Evolutionary conservation across 2,888 invertebrate species (phyloP), one percentile per base, ranked within the genome.

Genomic region (Cylloceria caligata): DNA sequence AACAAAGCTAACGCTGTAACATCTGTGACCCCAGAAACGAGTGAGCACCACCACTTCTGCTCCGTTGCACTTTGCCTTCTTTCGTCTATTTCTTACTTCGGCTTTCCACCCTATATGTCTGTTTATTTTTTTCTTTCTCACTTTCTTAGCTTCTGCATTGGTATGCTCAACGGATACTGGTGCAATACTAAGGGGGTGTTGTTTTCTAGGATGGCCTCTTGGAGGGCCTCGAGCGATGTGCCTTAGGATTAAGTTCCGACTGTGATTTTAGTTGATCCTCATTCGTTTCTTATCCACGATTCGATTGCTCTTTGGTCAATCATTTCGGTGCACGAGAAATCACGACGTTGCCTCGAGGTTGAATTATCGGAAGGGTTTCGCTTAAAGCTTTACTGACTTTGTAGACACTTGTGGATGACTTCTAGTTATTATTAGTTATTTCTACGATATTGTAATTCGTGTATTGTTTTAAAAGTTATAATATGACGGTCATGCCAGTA

Each of bases 1-100:
- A 81, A 83, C 78, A 84, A 85, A 83, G 81, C 81, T 77, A 81
- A 83, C 67, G 57, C 67, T 47, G 55, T 62, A 80, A 81, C 84
- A 84, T 84, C 83, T 84, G 83, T 77, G 81, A 79, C 75, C 65
- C 78, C 47, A 57, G 49, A 47, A 27, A 9, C 55, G 49, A 74
- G 65, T 64, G 64, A 21, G 42, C 45, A 47, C 49, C 42, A 21
- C 6, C 62, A 77, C 68, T 81, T 77, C 68, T 68, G 27, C 42
- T 47, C 62, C 24, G 72, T 60, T 77, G 81, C 81, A 81, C 73
- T 68, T 73, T 81, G 52, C 60, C 68, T 69, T 36, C 62, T 34
- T 34, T 78, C 21, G 42, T 24, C 39, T 60, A n/a, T n/a, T 34
- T 1, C 30, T 57, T 42, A 24, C 19, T 42, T 27, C 16, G 16